Evolutionary conservation across 2,113 vertebrate species (phyloP).

Genomic region (Charina bottae): DNA sequence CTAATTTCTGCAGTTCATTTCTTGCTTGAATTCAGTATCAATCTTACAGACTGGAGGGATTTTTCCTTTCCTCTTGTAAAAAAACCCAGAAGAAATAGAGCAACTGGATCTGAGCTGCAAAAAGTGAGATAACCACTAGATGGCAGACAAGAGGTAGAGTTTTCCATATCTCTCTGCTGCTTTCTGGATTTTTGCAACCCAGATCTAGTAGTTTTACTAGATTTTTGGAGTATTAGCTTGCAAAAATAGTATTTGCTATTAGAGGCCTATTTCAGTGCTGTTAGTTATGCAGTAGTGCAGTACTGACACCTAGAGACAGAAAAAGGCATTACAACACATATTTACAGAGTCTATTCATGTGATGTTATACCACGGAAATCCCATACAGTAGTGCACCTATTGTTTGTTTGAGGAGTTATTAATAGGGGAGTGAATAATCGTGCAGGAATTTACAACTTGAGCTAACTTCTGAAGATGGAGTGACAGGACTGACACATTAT

Average conservation of each 20-base stretch:
- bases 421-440: background rate
- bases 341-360: background rate
- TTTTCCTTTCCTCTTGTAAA: background rate
- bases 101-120: background rate
- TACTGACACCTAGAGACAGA: background rate
- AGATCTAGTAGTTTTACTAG: too few species aligned
- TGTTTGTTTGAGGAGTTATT: background rate
- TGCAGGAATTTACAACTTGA: background rate
- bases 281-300: too few species aligned
- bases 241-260: too few species aligned
- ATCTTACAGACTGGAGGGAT: background rate
- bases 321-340: background rate
- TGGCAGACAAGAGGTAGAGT: background rate
- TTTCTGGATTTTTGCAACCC: too few species aligned
- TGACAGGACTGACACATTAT: background rate
- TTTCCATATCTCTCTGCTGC: background rate
- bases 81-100: background rate
- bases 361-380: background rate
- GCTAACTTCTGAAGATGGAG: background rate
- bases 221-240: too few species aligned
- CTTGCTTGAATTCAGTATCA: background rate
- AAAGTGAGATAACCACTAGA: background rate
- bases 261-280: too few species aligned
- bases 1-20: background rate
- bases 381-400: background rate